phyloP scores from a whole-genome alignment of 2,113 vertebrate species.

The Salvelinus sp. region DNA sequence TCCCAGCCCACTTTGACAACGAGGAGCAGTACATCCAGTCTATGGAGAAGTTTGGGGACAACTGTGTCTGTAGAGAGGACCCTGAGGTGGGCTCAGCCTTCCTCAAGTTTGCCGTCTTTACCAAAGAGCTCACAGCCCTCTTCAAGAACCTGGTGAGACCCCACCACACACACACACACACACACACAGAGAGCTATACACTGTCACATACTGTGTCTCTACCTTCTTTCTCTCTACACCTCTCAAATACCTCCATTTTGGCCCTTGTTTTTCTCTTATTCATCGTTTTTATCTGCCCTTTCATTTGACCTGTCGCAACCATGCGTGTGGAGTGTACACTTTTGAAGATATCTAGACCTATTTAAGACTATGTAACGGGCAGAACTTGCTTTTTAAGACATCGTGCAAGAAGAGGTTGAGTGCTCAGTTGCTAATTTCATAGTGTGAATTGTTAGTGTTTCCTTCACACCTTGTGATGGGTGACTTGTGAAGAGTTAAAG shows the following conservation, averaged over 20 bases:
- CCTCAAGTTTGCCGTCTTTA: slow-evolving; percentile 89
- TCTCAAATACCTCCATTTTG: neutral
- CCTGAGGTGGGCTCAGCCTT: slow-evolving; percentile 84
- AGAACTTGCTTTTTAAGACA: too few species aligned
- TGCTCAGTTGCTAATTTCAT: neutral
- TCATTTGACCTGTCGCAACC: too few species aligned
- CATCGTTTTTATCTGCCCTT: too few species aligned
- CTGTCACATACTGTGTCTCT: too few species aligned
- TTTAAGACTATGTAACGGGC: neutral
- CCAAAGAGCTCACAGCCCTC: slow-evolving; percentile 92
- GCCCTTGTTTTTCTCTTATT: too few species aligned
- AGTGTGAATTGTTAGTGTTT: neutral
- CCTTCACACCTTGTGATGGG: neutral
- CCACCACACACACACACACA: too few species aligned
- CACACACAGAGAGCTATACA: too few species aligned
- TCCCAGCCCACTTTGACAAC: slow-evolving; percentile 88
- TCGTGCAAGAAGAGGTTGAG: too few species aligned
- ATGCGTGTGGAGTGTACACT: too few species aligned
- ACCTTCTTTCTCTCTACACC: neutral
- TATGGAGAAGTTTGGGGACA: slow-evolving; percentile 90
- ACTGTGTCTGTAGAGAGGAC: slow-evolving; percentile 83
- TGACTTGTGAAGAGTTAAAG: neutral
- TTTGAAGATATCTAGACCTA: too few species aligned
- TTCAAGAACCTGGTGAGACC: slow-evolving; percentile 95
- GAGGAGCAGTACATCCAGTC: slow-evolving; percentile 92